These are phyloP conservation scores for Gila orcuttii DNA, from an alignment of 2,113 vertebrate genomes.

Conservation along the genomic window DNA sequence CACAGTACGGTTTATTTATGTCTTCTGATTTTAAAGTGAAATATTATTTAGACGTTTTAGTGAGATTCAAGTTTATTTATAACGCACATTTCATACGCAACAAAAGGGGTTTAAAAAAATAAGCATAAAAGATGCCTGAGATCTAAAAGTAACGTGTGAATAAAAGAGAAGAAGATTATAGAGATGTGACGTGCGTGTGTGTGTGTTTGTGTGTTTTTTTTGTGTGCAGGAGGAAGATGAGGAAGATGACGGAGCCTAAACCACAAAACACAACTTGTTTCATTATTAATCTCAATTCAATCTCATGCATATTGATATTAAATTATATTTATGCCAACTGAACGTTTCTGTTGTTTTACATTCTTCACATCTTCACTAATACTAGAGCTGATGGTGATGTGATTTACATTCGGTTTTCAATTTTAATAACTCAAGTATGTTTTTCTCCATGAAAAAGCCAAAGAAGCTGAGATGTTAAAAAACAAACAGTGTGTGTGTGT, in stretches of 20 bases:
- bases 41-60: too few relatives aligned
- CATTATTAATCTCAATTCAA: not conserved
- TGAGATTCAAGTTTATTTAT: too few relatives aligned
- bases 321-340: not conserved
- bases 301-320: not conserved
- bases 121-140: too few relatives aligned
- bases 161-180: not conserved
- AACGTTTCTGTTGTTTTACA: not conserved
- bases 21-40: too few relatives aligned
- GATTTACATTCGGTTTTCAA: not conserved
- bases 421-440: not conserved
- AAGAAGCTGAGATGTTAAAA: not conserved
- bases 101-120: too few relatives aligned
- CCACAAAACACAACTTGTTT: not conserved
- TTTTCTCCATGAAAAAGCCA: not conserved
- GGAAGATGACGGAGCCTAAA: not conserved
- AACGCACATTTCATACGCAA: too few relatives aligned
- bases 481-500: too few relatives aligned
- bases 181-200: too few relatives aligned
- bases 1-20: too few relatives aligned
- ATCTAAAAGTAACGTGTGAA: too few relatives aligned
- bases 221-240: constrained; percentile 7
- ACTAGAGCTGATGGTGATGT: not conserved
- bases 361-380: not conserved
- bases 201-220: not conserved